These are phyloP conservation scores for Daptonema setosum DNA, from an alignment of 2,888 invertebrate species.

Conservation along the genomic window DNA sequence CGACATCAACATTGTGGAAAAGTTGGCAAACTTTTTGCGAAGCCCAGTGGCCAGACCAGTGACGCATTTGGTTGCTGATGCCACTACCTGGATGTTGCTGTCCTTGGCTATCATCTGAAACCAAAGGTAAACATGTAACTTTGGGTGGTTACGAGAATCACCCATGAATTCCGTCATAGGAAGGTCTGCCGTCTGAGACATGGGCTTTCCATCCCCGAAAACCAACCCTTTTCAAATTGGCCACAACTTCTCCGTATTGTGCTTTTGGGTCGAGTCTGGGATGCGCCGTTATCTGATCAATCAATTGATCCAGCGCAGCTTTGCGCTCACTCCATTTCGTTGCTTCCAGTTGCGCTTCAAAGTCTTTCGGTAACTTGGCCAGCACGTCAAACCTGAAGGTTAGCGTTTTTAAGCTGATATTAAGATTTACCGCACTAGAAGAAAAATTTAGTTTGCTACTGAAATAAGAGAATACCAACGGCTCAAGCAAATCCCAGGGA, in stretches of 20 bases:
- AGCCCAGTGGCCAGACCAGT: slow-evolving; percentile 60
- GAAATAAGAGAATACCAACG: no score
- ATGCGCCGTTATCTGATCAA: slow-evolving; percentile 38
- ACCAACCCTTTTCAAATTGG: not conserved
- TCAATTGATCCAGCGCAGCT: slow-evolving; percentile 67
- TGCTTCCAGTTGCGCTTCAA: slow-evolving; percentile 73
- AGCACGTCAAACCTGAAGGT: slow-evolving; percentile 83
- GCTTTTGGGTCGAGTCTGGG: slow-evolving; percentile 62
- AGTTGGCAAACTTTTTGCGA: slow-evolving; percentile 61
- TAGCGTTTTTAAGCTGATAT: no score
- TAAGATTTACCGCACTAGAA: no score
- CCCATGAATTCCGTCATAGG: no score
- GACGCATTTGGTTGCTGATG: slow-evolving; percentile 59
- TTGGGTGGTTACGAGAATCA: no score
- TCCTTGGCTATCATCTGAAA: slow-evolving; percentile 67
- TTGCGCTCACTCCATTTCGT: slow-evolving; percentile 95
- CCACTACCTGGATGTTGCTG: slow-evolving; percentile 74
- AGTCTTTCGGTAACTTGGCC: slow-evolving; percentile 75
- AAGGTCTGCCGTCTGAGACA: no score
- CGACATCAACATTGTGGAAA: slow-evolving; percentile 38
- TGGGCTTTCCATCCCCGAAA: no score
- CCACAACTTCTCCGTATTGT: slow-evolving; percentile 53
- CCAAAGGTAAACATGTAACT: no score
- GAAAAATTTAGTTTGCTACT: no score
- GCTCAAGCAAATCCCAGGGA: slow-evolving; percentile 67